phyloP scores from a whole-genome alignment of 1,140 invertebrate species.

The Stratiolaelaps scimitus region DNA sequence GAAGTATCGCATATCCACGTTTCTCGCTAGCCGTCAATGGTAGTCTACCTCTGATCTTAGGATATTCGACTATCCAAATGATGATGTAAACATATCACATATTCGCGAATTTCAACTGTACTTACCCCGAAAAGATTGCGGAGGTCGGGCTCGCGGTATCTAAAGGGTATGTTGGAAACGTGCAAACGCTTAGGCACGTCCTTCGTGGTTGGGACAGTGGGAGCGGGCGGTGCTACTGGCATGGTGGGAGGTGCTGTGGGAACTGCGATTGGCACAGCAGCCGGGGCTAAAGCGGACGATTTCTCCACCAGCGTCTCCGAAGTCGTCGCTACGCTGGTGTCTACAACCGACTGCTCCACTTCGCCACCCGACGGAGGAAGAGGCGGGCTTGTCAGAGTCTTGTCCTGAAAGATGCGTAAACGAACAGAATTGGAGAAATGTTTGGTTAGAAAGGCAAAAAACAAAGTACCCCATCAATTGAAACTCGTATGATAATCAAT shows the following conservation, averaged over 20 bases:
- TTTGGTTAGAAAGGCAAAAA: not conserved
- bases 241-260: no score
- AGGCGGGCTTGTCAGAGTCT: slow-evolving; percentile 4
- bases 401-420: slow-evolving; percentile 18
- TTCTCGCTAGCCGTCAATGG: no score
- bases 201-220: slow-evolving; percentile 13
- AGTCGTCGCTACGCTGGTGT: no score
- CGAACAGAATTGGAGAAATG: not conserved
- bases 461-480: no score
- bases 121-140: slow-evolving; percentile 82
- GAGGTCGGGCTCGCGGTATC: slow-evolving; percentile 93
- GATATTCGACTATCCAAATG: no score
- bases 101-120: not conserved
- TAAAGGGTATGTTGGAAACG: slow-evolving; percentile 97
- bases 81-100: no score
- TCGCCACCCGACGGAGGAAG: slow-evolving; percentile 14
- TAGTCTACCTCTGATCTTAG: no score
- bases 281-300: no score
- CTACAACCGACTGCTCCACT: not conserved
- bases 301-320: no score
- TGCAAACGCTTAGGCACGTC: slow-evolving; percentile 57
- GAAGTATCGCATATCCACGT: no score
- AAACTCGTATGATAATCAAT: no score
- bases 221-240: not conserved
- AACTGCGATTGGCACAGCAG: no score